A percentile compares a stretch with the other conserved stretches of the same genome.
phyloP scores from a whole-genome alignment of 1,140 invertebrate genomes.

The Bemisia tabaci region DNA sequence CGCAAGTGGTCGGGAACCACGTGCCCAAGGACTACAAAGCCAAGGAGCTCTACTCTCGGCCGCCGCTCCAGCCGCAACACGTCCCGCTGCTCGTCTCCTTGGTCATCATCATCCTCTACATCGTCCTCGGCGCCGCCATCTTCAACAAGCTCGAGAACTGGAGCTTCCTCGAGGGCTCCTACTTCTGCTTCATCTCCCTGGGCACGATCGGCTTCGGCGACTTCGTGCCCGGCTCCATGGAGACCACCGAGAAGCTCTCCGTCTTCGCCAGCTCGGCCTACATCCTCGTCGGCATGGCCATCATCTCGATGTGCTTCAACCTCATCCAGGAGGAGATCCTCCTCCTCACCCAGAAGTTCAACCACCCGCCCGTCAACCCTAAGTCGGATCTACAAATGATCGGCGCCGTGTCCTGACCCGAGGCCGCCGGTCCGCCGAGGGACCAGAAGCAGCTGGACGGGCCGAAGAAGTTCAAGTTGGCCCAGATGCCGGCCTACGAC shows the following conservation, averaged over 20 bases:
- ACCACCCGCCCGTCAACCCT: slow-evolving; percentile 1
- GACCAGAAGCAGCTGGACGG: slow-evolving; percentile 17
- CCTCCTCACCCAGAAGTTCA: slow-evolving; percentile 7
- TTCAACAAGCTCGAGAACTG: slow-evolving; percentile 83
- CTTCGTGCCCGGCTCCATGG: slow-evolving; percentile 43
- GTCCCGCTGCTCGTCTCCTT: slow-evolving; percentile 37
- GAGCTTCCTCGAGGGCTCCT: slow-evolving; percentile 80
- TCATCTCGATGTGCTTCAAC: slow-evolving; percentile 94
- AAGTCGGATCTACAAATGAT: slow-evolving; percentile 9
- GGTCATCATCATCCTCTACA: slow-evolving; percentile 76
- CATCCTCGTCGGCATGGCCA: slow-evolving; percentile 83
- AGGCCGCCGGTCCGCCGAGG: slow-evolving; percentile 1
- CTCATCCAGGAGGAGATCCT: slow-evolving; percentile 76
- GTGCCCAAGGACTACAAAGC: slow-evolving; percentile 21
- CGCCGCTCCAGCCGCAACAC: slow-evolving; percentile 30
- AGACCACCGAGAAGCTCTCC: slow-evolving; percentile 48
- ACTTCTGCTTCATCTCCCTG: slow-evolving; percentile 88
- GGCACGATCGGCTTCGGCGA: slow-evolving; percentile 84
- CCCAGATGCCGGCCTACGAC: slow-evolving; percentile 4
- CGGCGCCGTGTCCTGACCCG: neutral
- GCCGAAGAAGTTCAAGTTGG: slow-evolving; percentile 10
- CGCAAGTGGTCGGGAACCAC: slow-evolving; percentile 24
- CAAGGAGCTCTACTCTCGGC: slow-evolving; percentile 29
- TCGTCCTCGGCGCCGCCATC: slow-evolving; percentile 77
- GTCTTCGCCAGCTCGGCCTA: slow-evolving; percentile 70